Conservation (phyloP, 2,797 vertebrate species). For the Darevskia nairensis region DNA sequence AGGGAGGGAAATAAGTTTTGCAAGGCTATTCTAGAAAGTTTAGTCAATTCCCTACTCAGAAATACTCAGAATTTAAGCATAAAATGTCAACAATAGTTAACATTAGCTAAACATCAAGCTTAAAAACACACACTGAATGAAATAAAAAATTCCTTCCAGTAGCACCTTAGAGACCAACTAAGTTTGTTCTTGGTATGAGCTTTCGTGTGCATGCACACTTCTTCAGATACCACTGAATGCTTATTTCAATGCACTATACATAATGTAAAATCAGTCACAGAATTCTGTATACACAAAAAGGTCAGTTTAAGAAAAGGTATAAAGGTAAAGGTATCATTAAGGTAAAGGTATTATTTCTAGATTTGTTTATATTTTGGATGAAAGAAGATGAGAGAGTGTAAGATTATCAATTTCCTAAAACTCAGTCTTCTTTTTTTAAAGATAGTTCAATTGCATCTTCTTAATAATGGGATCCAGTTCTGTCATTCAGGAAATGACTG, state of each 20-base stretch:
- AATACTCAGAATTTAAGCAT: neutral
- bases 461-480: neutral
- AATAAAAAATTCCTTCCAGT: no score
- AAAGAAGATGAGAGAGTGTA: neutral
- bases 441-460: neutral
- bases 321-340: neutral
- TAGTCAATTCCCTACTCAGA: neutral
- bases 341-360: no score
- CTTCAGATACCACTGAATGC: neutral
- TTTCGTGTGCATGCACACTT: no score
- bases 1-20: neutral
- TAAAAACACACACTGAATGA: neutral
- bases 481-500: neutral
- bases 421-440: neutral
- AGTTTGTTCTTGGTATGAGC: no score
- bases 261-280: neutral
- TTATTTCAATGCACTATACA: neutral
- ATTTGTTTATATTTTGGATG: neutral
- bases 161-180: no score
- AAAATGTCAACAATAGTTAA: neutral
- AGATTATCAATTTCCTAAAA: neutral
- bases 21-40: no score
- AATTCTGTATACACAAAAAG: neutral
- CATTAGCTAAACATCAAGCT: neutral
- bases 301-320: neutral